phyloP scores from a whole-genome alignment of 1,140 invertebrate genomes.

The Armadillidium nasatum region DNA sequence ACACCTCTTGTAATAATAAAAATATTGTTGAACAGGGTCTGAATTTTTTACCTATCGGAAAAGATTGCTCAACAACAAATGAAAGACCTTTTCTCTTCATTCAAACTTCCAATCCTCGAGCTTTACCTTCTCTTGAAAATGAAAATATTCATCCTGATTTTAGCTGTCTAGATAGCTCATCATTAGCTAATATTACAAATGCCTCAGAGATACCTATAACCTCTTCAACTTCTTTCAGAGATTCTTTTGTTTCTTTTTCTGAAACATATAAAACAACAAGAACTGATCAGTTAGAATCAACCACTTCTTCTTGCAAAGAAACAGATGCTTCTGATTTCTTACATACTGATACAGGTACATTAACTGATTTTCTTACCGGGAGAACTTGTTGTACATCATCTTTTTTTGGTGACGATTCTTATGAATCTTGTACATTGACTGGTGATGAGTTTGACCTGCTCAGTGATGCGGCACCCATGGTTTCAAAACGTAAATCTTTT shows the following conservation, averaged over 20 bases:
- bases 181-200: constrained; percentile 34
- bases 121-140: too few species aligned
- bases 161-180: constrained; percentile 31
- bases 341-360: background rate
- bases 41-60: too few species aligned
- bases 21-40: too few species aligned
- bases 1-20: too few species aligned
- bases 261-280: constrained; percentile 20
- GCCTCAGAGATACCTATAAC: constrained; percentile 27
- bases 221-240: constrained; percentile 23
- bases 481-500: background rate
- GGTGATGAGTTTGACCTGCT: background rate
- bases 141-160: constrained; percentile 26
- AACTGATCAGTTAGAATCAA: background rate
- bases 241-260: constrained; percentile 25
- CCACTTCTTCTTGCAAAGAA: constrained; percentile 19
- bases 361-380: background rate
- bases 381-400: background rate
- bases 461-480: background rate
- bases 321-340: constrained; percentile 16
- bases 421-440: background rate
- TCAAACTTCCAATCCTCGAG: too few species aligned
- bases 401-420: background rate
- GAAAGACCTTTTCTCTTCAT: too few species aligned
- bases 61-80: too few species aligned